Evolutionary conservation across 2,888 invertebrate species (phyloP), one percentile per base, ranked within the genome.

Genomic region (Melieria crassipennis): DNA sequence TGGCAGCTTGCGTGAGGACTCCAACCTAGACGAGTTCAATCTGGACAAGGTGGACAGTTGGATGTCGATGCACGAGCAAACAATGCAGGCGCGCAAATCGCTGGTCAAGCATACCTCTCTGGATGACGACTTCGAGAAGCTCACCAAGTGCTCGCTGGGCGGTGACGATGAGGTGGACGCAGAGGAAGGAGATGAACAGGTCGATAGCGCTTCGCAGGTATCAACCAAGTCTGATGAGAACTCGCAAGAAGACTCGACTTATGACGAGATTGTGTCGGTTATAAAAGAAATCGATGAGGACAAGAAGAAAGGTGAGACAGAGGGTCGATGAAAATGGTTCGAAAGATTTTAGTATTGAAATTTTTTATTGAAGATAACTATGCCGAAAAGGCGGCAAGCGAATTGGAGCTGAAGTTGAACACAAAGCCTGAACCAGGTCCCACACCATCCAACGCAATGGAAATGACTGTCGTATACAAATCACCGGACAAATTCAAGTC

Each of bases 261-360:
- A 87, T 70, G 86, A 87, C 50, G 87, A 87, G 73, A 87, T 87
- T 67, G 86, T 86, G 4, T 85, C 87, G 0, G 86, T 87, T 4
- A 86, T 87, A 7, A 87, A 86, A 67, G 87, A 87, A 74, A 87
- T 87, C 30, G 87, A 87, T 64, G 86, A 86, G 71, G 86, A 87
- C 60, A 86, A 86, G 48, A 85, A 82, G 65, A 79, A 81, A 76
- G 86, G 86, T 86, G 52, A 71, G 65, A 13, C 5, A 7, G 4
- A 7, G 43, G 11, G 3, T 45, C 4, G 6, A 6, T 42, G 7
- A 52, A 47, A 42, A 30, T 30, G 30, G 3, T 30, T 30, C 30
- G 30, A 30, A 65, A 13, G 13, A 11, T 43, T 56, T 45, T 13
- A 6, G 7, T 57, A 52, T 43, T 16, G 42, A 48, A 47, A n/a